A percentile compares a stretch with the other conserved stretches of the same genome.
phyloP scores from a whole-genome alignment of 2,113 vertebrate genomes.

The Sitta europaea region DNA sequence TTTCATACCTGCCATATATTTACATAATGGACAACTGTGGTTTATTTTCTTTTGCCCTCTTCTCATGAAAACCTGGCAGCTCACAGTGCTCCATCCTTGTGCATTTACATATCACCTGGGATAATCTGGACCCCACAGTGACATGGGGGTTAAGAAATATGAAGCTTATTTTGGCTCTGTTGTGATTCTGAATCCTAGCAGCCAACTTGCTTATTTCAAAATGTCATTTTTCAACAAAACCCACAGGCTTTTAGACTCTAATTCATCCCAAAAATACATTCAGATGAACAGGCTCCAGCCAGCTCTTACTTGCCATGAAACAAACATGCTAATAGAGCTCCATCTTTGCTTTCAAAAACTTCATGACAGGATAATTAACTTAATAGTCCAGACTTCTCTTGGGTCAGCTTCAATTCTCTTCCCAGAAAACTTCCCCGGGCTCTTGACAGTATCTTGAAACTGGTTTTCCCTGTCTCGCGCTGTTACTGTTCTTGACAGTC shows the following conservation, averaged over 20 bases:
- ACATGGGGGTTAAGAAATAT: conserved; percentile 11
- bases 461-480: not conserved
- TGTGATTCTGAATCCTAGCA: not conserved
- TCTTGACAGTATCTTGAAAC: not conserved
- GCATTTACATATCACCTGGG: not conserved
- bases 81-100: not conserved
- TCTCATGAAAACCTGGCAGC: not conserved
- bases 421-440: not conserved
- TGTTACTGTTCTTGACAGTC: not conserved
- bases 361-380: conserved; percentile 33
- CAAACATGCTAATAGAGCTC: conserved; percentile 17
- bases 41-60: not conserved
- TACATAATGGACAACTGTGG: not conserved
- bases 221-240: conserved; percentile 36
- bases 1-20: not conserved
- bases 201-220: conserved; percentile 31
- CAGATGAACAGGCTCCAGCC: conserved; percentile 35
- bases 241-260: conserved; percentile 7
- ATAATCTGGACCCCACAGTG: not conserved
- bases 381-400: conserved; percentile 23
- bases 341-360: conserved; percentile 28
- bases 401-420: not conserved
- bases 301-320: conserved; percentile 24
- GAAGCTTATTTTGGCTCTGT: conserved; percentile 37
- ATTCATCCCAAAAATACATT: conserved; percentile 41